A percentile compares a stretch with the other conserved stretches of the same genome.
Evolutionary conservation across 2,797 vertebrate species (phyloP).

Genomic region (Helarctos malayanus): DNA sequence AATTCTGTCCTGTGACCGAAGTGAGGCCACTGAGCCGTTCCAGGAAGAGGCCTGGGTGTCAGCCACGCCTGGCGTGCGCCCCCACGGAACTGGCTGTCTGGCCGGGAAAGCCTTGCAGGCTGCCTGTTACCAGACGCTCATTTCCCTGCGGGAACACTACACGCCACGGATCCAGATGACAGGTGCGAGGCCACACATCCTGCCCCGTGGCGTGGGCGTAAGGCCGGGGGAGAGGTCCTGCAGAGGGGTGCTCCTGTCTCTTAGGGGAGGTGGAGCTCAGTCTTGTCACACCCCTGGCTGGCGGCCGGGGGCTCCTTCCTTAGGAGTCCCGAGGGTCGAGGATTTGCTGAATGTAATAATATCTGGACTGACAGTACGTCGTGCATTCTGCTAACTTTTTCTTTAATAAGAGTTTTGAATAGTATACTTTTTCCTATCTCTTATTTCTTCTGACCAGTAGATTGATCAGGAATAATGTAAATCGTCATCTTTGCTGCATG

Average conservation of each 20-base stretch:
- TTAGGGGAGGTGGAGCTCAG: fast-evolving
- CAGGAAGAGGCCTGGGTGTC: not conserved
- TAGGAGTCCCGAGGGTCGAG: not conserved
- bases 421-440: not conserved
- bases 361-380: too few species aligned
- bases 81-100: not conserved
- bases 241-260: not conserved
- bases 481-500: not conserved
- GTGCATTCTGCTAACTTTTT: not conserved
- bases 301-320: too few species aligned
- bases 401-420: not conserved
- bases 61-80: not conserved
- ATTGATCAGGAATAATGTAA: not conserved
- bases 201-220: fast-evolving
- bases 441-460: not conserved
- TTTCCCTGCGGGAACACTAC: fast-evolving
- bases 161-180: not conserved
- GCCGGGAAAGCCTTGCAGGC: too few species aligned
- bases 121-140: fast-evolving
- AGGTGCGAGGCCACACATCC: not conserved
- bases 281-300: fast-evolving
- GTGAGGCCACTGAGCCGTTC: fast-evolving
- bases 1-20: fast-evolving
- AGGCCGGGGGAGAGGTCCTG: fast-evolving
- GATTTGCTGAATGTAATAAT: not conserved